Conservation (phyloP, 2,113 vertebrate genomes). For the Neogobius melanostomus region DNA sequence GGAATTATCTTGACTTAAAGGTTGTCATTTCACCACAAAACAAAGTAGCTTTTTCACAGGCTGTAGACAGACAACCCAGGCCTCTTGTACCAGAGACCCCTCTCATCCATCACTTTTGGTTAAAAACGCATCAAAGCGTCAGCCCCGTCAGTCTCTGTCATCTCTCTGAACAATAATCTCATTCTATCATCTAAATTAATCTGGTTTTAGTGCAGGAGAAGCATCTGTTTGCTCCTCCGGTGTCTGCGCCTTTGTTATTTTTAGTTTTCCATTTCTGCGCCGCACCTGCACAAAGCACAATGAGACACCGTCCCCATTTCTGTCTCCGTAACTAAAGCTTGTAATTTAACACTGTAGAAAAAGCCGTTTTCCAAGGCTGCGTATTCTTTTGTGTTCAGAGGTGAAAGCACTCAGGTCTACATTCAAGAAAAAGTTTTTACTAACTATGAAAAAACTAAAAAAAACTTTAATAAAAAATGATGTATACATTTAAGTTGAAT, state of each 20-base stretch:
- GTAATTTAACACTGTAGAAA: background rate
- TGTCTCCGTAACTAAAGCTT: background rate
- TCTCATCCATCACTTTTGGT: background rate
- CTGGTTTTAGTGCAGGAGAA: background rate
- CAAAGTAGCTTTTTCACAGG: too few species aligned
- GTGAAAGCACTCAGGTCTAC: too few species aligned
- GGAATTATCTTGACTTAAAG: too few species aligned
- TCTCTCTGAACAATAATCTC: background rate
- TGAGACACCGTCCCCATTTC: background rate
- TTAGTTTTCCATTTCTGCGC: background rate
- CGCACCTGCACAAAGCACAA: constrained; percentile 1
- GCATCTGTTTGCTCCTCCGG: background rate
- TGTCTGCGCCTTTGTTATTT: background rate
- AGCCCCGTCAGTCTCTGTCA: background rate
- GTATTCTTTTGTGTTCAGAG: background rate
- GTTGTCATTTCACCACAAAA: too few species aligned
- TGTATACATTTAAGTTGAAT: too few species aligned
- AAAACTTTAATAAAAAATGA: too few species aligned
- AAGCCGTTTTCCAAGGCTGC: too few species aligned
- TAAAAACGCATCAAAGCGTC: background rate
- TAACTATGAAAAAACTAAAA: too few species aligned
- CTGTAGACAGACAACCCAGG: too few species aligned
- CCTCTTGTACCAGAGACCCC: background rate
- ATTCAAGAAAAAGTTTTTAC: too few species aligned
- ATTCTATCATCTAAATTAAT: background rate